Base-by-base conservation (phyloP, 2,113 vertebrate species). In the Chaetodon trifascialis region DNA sequence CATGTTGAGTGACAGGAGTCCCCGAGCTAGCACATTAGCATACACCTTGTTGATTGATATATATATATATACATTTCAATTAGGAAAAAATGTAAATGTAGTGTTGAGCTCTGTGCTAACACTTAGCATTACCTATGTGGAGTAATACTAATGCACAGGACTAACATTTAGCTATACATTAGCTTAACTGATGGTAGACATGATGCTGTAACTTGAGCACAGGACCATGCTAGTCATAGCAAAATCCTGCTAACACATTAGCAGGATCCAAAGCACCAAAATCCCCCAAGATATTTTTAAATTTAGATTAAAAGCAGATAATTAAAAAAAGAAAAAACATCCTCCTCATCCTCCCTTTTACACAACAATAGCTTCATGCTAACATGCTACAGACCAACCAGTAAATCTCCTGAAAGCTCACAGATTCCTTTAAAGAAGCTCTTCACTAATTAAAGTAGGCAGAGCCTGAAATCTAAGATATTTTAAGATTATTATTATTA, bases 371-470 rank as follows among this genome's bases (percentile, higher is more conserved):
- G 62, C 78, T 7, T 1, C 1, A 47, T 74, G 44, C 47, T 77
- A 80, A 25, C 23, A 25, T 7, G 21, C 73, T 76, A 38, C 62
- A 40, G 44, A 34, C 9, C 36, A 25, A n/a, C 10, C 55, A 58
- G 16, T 38, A n/a, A 47, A 25, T 79, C 30, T 58, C 17, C 16
- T 55, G 3, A 46, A 79, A 77, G 52, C 54, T 63, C 65, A 47
- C 38, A 10, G 34, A 34, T 58, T 75, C 56, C 5, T 73, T 3
- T 80, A 30, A 80, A 70, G n/a, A 70, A 51, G 56, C 42, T 78
- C 23, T 5, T 16, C 21, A 38, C 15, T 2, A 44, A 79, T 63
- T 70, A 44, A 77, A 74, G 30, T 2, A 64, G 62, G 38, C 56
- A 36, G 3, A 71, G 58, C 23, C 60, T 64, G 25, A 73, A 38